These are phyloP conservation scores for Parazoanthus darwini DNA, from an alignment of 92 coral and sea anemone genomes.

Conservation along the genomic window DNA sequence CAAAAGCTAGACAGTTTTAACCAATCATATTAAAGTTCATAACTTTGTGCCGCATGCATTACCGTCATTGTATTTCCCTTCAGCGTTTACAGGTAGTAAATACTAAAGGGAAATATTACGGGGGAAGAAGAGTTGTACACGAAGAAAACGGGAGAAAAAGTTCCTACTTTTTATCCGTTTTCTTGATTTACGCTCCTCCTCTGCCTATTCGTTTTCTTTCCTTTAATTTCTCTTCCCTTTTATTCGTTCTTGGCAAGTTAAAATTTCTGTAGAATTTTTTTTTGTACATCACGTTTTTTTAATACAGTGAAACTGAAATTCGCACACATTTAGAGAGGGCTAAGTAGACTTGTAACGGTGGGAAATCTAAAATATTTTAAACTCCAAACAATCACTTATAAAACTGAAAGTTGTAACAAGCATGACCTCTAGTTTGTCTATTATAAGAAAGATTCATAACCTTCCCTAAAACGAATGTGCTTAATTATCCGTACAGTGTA, in stretches of 20 bases:
- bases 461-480: neutral
- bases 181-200: too few species aligned
- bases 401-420: neutral
- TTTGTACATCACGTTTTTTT: neutral
- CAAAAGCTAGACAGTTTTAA: neutral
- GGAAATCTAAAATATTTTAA: neutral
- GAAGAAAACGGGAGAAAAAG: neutral
- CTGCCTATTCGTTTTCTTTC: too few species aligned
- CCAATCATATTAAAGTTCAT: too few species aligned
- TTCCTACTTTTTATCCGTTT: neutral
- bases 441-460: neutral
- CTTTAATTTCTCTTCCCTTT: too few species aligned
- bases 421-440: neutral
- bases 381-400: neutral
- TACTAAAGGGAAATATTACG: neutral
- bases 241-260: neutral
- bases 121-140: neutral
- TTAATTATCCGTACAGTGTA: neutral
- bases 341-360: constrained; percentile 6
- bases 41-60: too few species aligned
- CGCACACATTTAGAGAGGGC: neutral
- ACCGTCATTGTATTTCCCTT: too few species aligned
- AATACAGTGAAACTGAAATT: neutral
- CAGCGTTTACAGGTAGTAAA: neutral
- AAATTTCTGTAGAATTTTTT: neutral